A percentile compares a stretch with the other conserved stretches of the same genome.
Evolutionary conservation across 2,888 invertebrate species (phyloP).

Genomic region (Tenthredo notha): DNA sequence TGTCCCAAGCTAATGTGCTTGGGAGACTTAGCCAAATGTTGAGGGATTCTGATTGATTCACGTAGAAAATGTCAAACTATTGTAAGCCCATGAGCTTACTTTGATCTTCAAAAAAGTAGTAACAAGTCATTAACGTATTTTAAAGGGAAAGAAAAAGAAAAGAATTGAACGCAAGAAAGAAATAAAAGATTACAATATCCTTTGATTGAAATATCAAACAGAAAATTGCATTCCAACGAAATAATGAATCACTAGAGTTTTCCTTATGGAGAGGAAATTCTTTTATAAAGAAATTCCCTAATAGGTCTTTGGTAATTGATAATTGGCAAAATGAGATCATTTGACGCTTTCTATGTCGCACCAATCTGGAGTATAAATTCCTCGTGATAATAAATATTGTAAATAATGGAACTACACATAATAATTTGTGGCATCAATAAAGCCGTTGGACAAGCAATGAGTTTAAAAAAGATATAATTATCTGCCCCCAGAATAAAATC

Average conservation of each 20-base stretch:
- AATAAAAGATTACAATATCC: not conserved
- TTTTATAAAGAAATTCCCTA: not conserved
- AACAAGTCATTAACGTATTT: not conserved
- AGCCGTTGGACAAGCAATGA: conserved; percentile 61
- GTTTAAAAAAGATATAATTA: conserved; percentile 37
- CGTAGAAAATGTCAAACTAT: conserved; percentile 55
- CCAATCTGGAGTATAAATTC: conserved; percentile 50
- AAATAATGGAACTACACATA: conserved; percentile 63
- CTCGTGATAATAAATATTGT: conserved; percentile 62
- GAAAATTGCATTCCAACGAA: conserved; percentile 48
- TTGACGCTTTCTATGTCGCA: conserved; percentile 50
- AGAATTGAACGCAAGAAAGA: not conserved
- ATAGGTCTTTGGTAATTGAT: not conserved
- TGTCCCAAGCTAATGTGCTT: conserved; percentile 6
- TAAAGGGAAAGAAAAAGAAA: not conserved
- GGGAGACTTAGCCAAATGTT: conserved; percentile 48
- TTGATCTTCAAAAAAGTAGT: not conserved
- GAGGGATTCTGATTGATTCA: conserved; percentile 53
- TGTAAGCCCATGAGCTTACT: conserved; percentile 29
- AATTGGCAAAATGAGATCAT: conserved; percentile 26
- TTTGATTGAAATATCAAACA: not conserved
- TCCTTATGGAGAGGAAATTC: not conserved
- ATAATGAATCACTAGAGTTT: conserved; percentile 3
- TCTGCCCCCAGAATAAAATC: not conserved
- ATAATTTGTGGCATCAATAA: conserved; percentile 65